A percentile compares a stretch with the other conserved stretches of the same genome.
Evolutionary conservation across 2,113 vertebrate genomes (phyloP).

Genomic region (Heterochromis multidens): DNA sequence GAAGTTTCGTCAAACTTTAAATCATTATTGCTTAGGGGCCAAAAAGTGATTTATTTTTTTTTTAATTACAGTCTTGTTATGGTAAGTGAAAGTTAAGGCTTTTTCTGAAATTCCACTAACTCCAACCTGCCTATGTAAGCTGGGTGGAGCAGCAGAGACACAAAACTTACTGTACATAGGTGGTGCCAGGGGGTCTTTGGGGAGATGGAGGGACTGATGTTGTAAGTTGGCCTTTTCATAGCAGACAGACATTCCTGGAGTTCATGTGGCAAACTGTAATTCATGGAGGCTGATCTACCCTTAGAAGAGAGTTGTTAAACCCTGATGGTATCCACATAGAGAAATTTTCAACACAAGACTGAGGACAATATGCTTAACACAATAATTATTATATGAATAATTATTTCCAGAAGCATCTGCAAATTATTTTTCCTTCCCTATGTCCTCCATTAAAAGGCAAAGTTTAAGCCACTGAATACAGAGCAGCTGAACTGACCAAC

Average conservation of each 20-base stretch:
- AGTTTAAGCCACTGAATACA: conserved; percentile 28
- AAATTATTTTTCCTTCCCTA: conserved; percentile 32
- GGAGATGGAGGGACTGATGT: background rate
- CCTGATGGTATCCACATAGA: conserved; percentile 19
- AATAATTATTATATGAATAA: conserved; percentile 6
- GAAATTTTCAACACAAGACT: conserved; percentile 1
- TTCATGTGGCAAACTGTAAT: conserved; percentile 39
- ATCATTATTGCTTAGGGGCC: background rate
- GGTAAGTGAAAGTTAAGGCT: background rate
- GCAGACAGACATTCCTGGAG: conserved; percentile 51
- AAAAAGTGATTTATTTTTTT: background rate
- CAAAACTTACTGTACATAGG: conserved; percentile 1
- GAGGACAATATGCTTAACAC: background rate
- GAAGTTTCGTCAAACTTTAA: background rate
- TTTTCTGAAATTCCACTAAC: background rate
- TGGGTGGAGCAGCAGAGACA: conserved; percentile 7
- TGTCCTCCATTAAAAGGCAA: conserved; percentile 5
- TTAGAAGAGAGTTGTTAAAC: conserved; percentile 32
- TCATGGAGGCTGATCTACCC: conserved; percentile 24
- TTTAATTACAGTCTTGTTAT: background rate
- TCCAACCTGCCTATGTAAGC: conserved; percentile 9
- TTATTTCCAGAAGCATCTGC: conserved; percentile 29
- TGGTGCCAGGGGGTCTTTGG: conserved; percentile 24
- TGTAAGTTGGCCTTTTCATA: conserved; percentile 22
- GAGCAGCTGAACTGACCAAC: conserved; percentile 30